Base-by-base conservation (phyloP, 2,888 invertebrate species). In the Cacoxenus indagator region DNA sequence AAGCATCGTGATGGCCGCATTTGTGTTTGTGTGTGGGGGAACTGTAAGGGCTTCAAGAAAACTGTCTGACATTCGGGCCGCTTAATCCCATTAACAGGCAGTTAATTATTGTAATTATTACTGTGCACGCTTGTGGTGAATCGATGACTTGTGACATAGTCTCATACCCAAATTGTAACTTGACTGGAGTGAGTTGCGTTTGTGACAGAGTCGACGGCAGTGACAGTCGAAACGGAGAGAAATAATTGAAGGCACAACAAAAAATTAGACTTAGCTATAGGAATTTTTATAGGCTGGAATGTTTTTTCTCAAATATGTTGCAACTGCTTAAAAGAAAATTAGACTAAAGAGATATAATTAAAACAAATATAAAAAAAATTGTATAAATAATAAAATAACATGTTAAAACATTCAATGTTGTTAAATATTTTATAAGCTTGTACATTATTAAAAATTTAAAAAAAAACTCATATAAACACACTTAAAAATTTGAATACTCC, bases 381-480 rank as follows among this genome's bases (percentile, higher is more conserved):
- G 17, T n/a, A 48, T 48, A 48, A 48, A 54, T 14, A n/a, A 55
- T 57, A 64, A 64, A 48, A 54, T 24, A 68, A 74, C n/a, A 84
- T 77, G 78, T 80, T 82, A 77, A 85, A 85, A 83, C 87, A 87
- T 86, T 86, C 73, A 86, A 86, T 86, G 87, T 86, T 86, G 86
- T 87, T 86, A 85, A 86, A 87, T 86, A 87, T 81, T 84, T 82
- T 81, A 77, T 86, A 86, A 87, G 86, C 76, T 78, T 83, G 84
- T 86, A 85, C 75, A 85, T 84, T 29, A 29, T 81, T 80, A 72
- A 73, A 70, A 57, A 64, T 29, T 31, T 54, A 31, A 61, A 67
- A 69, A 67, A 65, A 54, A 48, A 64, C 64, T 69, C 62, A 57
- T 29, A 57, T 37, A 61, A 61, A 61, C 19, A 68, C 64, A 70